These are phyloP conservation scores for Diadophis punctatus DNA, from an alignment of 2,113 vertebrate species.

Conservation along the genomic window DNA sequence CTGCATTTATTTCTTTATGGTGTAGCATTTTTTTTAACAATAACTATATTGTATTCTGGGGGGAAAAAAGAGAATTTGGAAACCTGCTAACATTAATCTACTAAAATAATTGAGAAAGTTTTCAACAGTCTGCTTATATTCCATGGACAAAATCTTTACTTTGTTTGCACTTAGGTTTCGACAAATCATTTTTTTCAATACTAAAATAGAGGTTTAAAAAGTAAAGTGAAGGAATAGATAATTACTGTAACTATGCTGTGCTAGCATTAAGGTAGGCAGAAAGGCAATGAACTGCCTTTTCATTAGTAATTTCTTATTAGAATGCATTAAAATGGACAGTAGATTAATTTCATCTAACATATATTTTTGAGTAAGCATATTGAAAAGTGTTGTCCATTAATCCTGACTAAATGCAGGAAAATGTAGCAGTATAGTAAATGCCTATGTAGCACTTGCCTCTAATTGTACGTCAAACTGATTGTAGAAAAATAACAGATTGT, in stretches of 20 bases:
- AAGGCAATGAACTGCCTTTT: neutral
- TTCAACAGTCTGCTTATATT: neutral
- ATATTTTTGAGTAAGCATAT: neutral
- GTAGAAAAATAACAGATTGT: neutral
- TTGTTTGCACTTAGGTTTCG: neutral
- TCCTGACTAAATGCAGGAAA: no score
- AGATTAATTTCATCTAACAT: neutral
- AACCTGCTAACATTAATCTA: neutral
- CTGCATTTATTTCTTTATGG: neutral
- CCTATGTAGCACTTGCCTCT: neutral
- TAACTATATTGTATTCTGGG: neutral
- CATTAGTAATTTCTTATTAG: neutral
- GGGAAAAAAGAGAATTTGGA: conserved; percentile 1
- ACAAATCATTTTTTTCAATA: neutral
- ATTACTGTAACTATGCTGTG: neutral
- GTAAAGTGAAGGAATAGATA: neutral
- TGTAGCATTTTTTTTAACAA: neutral
- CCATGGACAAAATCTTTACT: neutral
- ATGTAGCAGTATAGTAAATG: neutral
- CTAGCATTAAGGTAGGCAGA: neutral
- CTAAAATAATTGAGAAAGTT: neutral
- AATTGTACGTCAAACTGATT: neutral
- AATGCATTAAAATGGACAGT: neutral
- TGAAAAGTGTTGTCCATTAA: no score
- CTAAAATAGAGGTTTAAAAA: neutral